A percentile compares a stretch with the other conserved stretches of the same genome.
Evolutionary conservation across 2,797 vertebrate genomes (phyloP).

Genomic region (Gobionotothen gibberifrons): DNA sequence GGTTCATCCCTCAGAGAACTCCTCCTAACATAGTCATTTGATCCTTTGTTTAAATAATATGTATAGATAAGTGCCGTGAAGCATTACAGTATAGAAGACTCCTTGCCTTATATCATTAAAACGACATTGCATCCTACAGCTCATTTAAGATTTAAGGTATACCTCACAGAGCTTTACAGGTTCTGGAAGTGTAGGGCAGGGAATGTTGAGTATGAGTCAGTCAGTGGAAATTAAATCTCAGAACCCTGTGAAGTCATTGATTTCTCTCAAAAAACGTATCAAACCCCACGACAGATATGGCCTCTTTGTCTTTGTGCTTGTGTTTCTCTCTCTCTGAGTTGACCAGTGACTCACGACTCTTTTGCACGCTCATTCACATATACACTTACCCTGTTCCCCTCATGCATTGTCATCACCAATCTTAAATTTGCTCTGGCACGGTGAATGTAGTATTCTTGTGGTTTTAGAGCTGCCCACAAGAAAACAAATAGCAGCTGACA

Average conservation of each 20-base stretch:
- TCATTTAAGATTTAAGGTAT: background rate
- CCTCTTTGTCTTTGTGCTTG: slow-evolving; percentile 4
- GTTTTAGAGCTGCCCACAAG: slow-evolving; percentile 58
- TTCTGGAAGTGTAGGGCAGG: background rate
- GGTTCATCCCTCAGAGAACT: background rate
- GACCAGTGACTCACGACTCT: slow-evolving; percentile 49
- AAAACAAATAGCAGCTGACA: slow-evolving; percentile 67
- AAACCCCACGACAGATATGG: background rate
- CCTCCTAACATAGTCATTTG: background rate
- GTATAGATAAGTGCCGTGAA: background rate
- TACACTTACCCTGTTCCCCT: slow-evolving; percentile 20
- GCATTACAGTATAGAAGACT: background rate
- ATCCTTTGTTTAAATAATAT: background rate
- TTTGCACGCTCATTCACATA: slow-evolving; percentile 36
- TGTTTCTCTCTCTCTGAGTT: slow-evolving; percentile 6
- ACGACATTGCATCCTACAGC: background rate
- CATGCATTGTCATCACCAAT: slow-evolving; percentile 67
- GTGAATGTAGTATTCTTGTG: slow-evolving; percentile 71
- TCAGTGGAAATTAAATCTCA: slow-evolving; percentile 13
- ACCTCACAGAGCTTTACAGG: background rate
- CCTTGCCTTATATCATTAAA: background rate
- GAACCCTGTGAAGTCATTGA: slow-evolving; percentile 13
- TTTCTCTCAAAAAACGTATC: slow-evolving; percentile 16
- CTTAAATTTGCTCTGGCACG: slow-evolving; percentile 73
- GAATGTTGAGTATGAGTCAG: slow-evolving; percentile 18